Evolutionary conservation across 2,797 vertebrate species (phyloP).

Genomic region (Pipistrellus kuhlii): DNA sequence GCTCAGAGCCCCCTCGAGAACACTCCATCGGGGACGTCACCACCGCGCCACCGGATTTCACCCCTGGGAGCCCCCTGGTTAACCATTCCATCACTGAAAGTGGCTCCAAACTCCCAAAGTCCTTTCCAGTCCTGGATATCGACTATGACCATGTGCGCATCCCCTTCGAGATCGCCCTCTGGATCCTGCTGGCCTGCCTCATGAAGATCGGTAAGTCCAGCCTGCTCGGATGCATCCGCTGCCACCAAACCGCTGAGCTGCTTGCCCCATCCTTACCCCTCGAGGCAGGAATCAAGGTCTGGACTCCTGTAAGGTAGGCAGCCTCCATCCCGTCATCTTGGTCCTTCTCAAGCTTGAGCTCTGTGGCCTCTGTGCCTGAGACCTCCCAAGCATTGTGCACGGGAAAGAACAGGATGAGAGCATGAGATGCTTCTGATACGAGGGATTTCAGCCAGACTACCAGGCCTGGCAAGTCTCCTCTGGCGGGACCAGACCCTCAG

Average conservation of each 20-base stretch:
- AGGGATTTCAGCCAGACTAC: constrained; percentile 21
- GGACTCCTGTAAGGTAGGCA: background rate
- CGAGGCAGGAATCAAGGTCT: background rate
- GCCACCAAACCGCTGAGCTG: background rate
- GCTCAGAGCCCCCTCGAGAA: constrained; percentile 62
- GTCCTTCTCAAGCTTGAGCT: constrained; percentile 26
- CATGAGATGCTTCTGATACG: constrained; percentile 3
- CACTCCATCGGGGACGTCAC: constrained; percentile 83
- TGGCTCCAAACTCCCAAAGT: constrained; percentile 85
- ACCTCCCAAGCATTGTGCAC: background rate
- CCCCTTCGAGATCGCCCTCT: constrained; percentile 94
- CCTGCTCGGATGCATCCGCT: background rate
- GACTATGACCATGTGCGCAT: constrained; percentile 89
- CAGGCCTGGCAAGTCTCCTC: constrained; percentile 18
- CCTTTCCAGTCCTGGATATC: constrained; percentile 93
- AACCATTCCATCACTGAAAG: constrained; percentile 79
- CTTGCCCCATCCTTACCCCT: background rate
- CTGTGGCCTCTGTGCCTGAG: constrained; percentile 1
- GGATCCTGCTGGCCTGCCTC: constrained; percentile 96
- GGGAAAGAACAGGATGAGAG: background rate
- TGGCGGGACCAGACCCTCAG: background rate
- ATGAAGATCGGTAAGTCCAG: constrained; percentile 96
- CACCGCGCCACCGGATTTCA: constrained; percentile 76
- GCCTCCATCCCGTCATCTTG: constrained; percentile 12
- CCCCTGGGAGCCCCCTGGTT: constrained; percentile 73